Evolutionary conservation across 2,888 invertebrate species (phyloP), one percentile per base, ranked within the genome.

Genomic region (Bugulina stolonifera): DNA sequence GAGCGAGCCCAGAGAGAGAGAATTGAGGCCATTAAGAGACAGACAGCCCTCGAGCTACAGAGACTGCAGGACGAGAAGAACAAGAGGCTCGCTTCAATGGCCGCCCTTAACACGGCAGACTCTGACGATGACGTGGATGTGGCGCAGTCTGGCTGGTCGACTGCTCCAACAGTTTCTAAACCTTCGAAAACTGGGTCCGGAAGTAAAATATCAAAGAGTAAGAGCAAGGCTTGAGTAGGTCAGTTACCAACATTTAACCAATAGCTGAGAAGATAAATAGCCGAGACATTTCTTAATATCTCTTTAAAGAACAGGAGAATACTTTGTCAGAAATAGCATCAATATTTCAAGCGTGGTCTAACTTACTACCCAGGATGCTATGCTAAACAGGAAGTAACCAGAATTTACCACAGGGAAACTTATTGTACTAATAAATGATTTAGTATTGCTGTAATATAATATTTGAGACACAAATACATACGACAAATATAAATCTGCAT

Each of bases 21-120:
- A 10, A 64, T 64, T 14, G 64, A 64, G n/a, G 64, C 64, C 18
- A 64, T 64, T 10, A 64, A 64, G n/a, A 2, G 34, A 32, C 25
- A 22, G 18, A 22, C 22, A 14, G 25, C 22, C 3, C 64, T 64
- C 18, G 64, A 64, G 34, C 64, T 25, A 32, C 25, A 64, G 64
- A 2, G 64, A 32, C 22, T 64, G 18, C 25, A 22, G 5, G 64
- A 64, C 22, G 64, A 64, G 27, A 43, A 43, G 43, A 43, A 43
- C 43, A 64, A 64, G n/a, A 25, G 64, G 29, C 10, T 25, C 5
- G 64, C 64, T 1, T 64, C 64, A 2, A 22, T 25, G 27, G 64
- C 64, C 2, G 14, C 27, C 3, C n/a, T 64, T 1, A 64, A 64
- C 32, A 32, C 34, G 2, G 25, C 32, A 14, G 64, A 25, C 27